Conservation (phyloP, 2,797 vertebrate species). For the Oryzias dopingdopingensis region DNA sequence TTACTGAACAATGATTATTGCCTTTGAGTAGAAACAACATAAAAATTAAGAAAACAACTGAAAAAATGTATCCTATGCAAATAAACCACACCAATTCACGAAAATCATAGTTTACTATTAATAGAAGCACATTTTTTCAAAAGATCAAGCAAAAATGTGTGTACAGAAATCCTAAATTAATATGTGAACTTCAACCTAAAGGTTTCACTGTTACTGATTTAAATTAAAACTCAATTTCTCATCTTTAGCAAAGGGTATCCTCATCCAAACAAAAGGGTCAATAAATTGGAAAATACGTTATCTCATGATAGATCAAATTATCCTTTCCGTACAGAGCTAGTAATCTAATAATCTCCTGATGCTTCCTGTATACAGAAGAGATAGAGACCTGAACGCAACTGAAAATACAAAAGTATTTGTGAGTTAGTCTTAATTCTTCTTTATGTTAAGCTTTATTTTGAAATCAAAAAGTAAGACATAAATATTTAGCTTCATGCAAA, state of each 20-base stretch:
- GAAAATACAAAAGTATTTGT: no score
- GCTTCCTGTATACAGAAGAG: conserved; percentile 79
- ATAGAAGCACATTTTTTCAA: not conserved
- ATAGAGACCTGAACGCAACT: conserved; percentile 19
- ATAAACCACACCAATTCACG: not conserved
- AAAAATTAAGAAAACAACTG: not conserved
- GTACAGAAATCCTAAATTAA: not conserved
- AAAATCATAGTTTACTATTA: not conserved
- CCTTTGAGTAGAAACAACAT: not conserved
- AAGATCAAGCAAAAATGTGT: not conserved
- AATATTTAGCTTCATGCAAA: no score
- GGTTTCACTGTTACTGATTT: conserved; percentile 35
- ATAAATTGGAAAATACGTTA: conserved; percentile 76
- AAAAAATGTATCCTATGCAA: not conserved
- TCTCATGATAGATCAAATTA: conserved; percentile 86
- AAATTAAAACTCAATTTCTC: conserved; percentile 53
- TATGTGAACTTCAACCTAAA: conserved; percentile 6
- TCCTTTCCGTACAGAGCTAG: conserved; percentile 75
- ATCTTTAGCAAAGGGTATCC: conserved; percentile 68
- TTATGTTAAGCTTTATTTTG: no score
- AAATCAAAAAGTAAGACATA: no score
- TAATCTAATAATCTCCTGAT: conserved; percentile 85
- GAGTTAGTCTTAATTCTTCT: no score
- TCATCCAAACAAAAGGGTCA: conserved; percentile 60
- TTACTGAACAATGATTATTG: no score